Percentiles rank a stretch among this genome's conserved stretches.
Evolutionary conservation across 1,140 invertebrate genomes (phyloP).

Genomic region (Drosophila subpulchrella): DNA sequence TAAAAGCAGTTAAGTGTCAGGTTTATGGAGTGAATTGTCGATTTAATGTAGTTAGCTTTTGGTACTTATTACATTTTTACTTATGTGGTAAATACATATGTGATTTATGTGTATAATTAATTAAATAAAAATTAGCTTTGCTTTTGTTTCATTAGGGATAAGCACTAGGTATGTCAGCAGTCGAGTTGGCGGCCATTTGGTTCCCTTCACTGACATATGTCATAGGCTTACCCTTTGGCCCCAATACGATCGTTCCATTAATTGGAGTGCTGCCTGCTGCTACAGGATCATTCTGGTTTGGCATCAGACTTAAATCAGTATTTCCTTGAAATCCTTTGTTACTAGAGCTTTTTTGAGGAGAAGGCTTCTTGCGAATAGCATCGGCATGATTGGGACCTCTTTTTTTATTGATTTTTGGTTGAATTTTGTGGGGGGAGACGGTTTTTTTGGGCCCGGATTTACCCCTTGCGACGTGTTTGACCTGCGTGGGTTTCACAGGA

Average conservation of each 20-base stretch:
- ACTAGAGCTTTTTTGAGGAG: not conserved
- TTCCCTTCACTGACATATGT: not conserved
- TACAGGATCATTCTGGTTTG: not conserved
- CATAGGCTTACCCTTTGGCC: not conserved
- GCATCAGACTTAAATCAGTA: not conserved
- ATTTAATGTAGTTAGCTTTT: too few relatives aligned
- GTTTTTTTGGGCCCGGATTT: not conserved
- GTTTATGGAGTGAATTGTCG: too few relatives aligned
- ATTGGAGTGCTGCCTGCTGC: not conserved
- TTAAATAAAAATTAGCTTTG: not conserved
- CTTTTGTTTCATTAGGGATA: not conserved
- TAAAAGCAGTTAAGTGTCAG: too few relatives aligned
- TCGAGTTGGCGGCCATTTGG: not conserved
- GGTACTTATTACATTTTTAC: not conserved
- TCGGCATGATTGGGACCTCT: not conserved
- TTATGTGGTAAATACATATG: not conserved
- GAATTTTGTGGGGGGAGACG: not conserved
- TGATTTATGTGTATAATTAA: not conserved
- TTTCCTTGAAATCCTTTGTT: not conserved
- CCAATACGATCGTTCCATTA: not conserved
- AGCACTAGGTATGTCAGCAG: not conserved
- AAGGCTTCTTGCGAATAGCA: not conserved
- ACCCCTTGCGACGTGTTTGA: not conserved
- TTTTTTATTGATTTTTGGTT: not conserved
- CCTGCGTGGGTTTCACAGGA: not conserved